These are phyloP conservation scores for Scaptomyza flava DNA, from an alignment of 2,888 invertebrate genomes.

Conservation along the genomic window DNA sequence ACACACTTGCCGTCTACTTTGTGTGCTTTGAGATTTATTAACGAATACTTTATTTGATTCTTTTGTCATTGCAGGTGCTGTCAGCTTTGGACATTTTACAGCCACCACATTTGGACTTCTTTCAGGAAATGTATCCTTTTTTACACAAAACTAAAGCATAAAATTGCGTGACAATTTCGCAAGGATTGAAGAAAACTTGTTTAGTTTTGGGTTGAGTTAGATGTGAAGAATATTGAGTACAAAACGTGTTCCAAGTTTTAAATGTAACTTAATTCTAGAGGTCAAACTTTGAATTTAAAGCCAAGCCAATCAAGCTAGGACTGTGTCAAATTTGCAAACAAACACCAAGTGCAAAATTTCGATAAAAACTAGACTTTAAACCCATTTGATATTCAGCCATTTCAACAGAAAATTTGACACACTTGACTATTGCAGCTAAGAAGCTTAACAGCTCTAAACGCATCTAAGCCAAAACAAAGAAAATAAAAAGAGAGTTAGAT, in stretches of 20 bases:
- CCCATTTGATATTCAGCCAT: neutral
- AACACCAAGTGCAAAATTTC: neutral
- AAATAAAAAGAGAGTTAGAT: neutral
- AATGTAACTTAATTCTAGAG: too few relatives aligned
- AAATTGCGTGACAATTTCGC: neutral
- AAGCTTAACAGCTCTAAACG: constrained; percentile 13
- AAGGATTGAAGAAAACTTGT: neutral
- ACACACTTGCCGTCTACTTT: constrained; percentile 19
- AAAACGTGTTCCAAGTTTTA: neutral
- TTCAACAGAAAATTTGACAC: neutral
- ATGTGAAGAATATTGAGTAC: neutral
- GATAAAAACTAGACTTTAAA: neutral
- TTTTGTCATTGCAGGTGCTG: constrained; percentile 90
- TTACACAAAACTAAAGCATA: constrained; percentile 50
- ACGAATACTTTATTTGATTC: constrained; percentile 30
- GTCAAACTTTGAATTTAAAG: neutral
- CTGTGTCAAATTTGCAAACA: too few relatives aligned
- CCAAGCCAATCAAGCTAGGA: neutral
- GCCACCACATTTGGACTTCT: constrained; percentile 99
- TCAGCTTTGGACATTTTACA: constrained; percentile 99
- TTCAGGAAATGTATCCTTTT: constrained; percentile 99
- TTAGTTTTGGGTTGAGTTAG: neutral
- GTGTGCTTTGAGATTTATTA: constrained; percentile 44
- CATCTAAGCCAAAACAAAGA: neutral
- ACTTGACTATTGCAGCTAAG: neutral